Evolutionary conservation across 2,113 vertebrate species (phyloP).

Genomic region (Colinus virginianus): DNA sequence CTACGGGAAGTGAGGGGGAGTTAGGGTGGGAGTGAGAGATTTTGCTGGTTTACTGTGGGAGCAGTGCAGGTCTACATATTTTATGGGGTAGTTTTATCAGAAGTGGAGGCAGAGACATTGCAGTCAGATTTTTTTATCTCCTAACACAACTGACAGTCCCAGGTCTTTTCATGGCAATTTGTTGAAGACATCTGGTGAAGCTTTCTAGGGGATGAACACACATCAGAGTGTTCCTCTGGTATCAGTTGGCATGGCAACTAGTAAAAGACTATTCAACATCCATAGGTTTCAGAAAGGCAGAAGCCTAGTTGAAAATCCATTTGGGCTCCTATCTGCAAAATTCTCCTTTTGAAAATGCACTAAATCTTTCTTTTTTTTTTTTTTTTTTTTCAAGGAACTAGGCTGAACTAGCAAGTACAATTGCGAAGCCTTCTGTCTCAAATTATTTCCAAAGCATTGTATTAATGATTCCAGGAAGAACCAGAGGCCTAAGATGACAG

Average conservation of each 20-base stretch:
- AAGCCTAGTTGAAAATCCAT: conserved; percentile 98
- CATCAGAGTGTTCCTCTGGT: conserved; percentile 92
- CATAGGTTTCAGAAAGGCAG: conserved; percentile 92
- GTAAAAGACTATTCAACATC: conserved; percentile 95
- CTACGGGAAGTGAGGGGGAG: conserved; percentile 77
- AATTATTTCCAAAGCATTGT: conserved; percentile 78
- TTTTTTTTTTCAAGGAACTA: conserved; percentile 50
- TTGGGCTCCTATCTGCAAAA: conserved; percentile 92
- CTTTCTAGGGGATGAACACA: conserved; percentile 90
- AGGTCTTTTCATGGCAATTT: conserved; percentile 98
- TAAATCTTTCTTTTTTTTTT: conserved; percentile 71
- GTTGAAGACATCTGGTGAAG: conserved; percentile 99
- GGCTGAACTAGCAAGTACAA: conserved; percentile 70
- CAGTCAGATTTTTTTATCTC: conserved; percentile 90
- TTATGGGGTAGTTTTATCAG: conserved; percentile 82
- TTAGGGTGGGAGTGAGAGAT: conserved; percentile 66
- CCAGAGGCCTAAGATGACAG: conserved; percentile 57
- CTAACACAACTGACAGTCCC: conserved; percentile 90
- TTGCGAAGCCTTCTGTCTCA: conserved; percentile 72
- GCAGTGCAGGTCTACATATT: conserved; percentile 81
- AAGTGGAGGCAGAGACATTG: conserved; percentile 81
- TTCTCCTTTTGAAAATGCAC: conserved; percentile 78
- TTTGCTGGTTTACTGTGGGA: conserved; percentile 76
- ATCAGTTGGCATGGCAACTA: conserved; percentile 98
- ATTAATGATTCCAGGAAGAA: conserved; percentile 79